These are phyloP conservation scores for Cerastis rubricosa DNA, from an alignment of 2,888 invertebrate genomes.

Conservation along the genomic window DNA sequence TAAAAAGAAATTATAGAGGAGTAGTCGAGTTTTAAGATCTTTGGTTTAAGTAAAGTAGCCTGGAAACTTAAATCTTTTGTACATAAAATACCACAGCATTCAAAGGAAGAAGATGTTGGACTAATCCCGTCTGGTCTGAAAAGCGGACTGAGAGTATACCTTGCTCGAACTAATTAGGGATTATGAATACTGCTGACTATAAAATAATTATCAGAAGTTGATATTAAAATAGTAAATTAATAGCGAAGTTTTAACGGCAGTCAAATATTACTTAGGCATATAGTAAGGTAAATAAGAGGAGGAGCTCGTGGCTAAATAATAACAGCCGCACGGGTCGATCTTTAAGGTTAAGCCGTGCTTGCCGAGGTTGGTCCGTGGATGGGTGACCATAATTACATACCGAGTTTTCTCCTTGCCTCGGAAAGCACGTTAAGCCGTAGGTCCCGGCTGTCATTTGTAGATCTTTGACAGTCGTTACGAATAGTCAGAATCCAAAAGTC, in stretches of 20 bases:
- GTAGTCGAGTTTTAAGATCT: background rate
- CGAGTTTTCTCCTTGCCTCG: too few relatives aligned
- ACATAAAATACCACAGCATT: slow-evolving; percentile 17
- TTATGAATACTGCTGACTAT: slow-evolving; percentile 36
- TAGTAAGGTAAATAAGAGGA: too few relatives aligned
- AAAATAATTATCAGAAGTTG: slow-evolving; percentile 7
- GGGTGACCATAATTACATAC: too few relatives aligned
- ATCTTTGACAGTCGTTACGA: too few relatives aligned
- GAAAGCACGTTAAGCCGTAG: too few relatives aligned
- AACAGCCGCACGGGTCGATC: too few relatives aligned
- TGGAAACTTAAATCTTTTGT: background rate
- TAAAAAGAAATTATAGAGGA: background rate
- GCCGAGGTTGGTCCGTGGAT: too few relatives aligned
- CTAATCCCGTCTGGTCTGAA: slow-evolving; percentile 34
- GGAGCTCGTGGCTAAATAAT: too few relatives aligned
- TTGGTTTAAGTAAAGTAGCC: background rate
- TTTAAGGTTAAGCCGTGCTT: too few relatives aligned
- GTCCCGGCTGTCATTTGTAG: too few relatives aligned
- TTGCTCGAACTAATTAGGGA: slow-evolving; percentile 37
- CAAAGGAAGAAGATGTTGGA: slow-evolving; percentile 26
- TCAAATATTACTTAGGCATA: background rate
- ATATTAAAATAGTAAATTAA: background rate
- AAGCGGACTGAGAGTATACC: slow-evolving; percentile 31
- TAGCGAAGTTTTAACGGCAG: background rate
- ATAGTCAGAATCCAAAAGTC: too few relatives aligned